phyloP scores from a whole-genome alignment of 2,888 invertebrate genomes.

The Meteorus colon region DNA sequence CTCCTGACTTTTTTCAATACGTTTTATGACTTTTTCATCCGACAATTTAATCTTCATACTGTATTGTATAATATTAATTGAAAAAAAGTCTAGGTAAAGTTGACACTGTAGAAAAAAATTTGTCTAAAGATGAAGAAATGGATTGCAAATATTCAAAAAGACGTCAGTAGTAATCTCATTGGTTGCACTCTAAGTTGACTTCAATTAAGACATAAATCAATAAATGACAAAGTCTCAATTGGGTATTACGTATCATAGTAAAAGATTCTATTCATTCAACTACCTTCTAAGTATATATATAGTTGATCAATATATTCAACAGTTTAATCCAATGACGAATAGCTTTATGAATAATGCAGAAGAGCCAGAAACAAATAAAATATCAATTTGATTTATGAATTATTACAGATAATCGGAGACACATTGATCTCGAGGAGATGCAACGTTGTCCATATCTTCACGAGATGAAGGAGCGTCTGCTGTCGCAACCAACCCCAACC shows the following conservation, averaged over 20 bases:
- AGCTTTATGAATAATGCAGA: background rate
- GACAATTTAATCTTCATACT: no score
- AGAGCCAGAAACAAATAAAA: no score
- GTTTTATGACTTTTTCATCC: no score
- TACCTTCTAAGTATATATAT: background rate
- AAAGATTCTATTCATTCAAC: background rate
- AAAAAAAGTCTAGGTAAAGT: background rate
- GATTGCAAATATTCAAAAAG: no score
- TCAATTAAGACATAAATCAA: no score
- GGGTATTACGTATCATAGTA: no score
- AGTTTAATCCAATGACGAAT: background rate
- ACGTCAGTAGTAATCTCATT: no score
- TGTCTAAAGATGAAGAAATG: no score
- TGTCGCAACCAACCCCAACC: slow-evolving; percentile 80
- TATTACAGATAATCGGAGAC: slow-evolving; percentile 63
- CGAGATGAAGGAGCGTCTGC: slow-evolving; percentile 94
- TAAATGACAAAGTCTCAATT: no score
- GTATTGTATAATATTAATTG: background rate
- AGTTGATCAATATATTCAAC: background rate
- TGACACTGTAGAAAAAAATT: background rate
- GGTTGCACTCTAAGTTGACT: no score
- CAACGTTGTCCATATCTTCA: slow-evolving; percentile 93
- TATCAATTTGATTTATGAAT: slow-evolving; percentile 17
- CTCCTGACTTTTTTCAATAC: no score
- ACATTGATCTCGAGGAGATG: slow-evolving; percentile 77